A percentile compares a stretch with the other conserved stretches of the same genome.
Conservation (phyloP, 2,888 invertebrate genomes). For the Unio delphinus region DNA sequence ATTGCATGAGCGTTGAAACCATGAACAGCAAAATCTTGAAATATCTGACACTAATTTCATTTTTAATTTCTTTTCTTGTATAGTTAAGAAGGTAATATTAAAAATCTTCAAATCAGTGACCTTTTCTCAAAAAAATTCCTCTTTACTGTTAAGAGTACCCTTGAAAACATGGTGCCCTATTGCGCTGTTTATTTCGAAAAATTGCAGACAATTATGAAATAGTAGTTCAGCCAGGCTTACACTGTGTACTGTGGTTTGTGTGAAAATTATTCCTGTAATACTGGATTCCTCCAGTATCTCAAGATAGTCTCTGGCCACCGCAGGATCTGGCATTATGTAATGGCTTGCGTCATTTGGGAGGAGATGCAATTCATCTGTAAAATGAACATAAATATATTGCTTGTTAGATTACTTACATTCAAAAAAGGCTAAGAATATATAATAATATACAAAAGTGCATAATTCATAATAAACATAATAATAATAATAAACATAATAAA, state of each 20-base stretch:
- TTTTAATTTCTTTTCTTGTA: no score
- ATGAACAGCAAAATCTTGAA: no score
- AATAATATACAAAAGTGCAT: no score
- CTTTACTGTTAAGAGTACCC: not conserved
- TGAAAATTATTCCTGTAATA: constrained; percentile 64
- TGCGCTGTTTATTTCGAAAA: not conserved
- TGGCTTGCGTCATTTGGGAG: constrained; percentile 58
- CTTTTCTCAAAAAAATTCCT: no score
- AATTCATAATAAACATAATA: no score
- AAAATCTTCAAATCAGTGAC: no score
- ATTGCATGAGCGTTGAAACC: no score
- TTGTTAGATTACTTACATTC: not conserved
- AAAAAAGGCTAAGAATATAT: not conserved
- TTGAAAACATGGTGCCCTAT: not conserved
- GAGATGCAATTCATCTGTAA: constrained; percentile 27
- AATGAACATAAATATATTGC: constrained; percentile 5
- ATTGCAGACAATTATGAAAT: not conserved
- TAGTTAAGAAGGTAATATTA: no score
- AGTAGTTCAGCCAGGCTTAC: constrained; percentile 41
- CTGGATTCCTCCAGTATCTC: constrained; percentile 66
- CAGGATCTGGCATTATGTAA: constrained; percentile 66
- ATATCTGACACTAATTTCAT: no score
- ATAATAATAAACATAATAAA: no score
- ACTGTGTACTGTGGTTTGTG: constrained; percentile 61
- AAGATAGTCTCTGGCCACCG: constrained; percentile 62